Percentiles rank a stretch among this genome's conserved stretches.
These are phyloP conservation scores for Amorpha juglandis DNA, from an alignment of 2,888 invertebrate genomes.

Conservation along the genomic window DNA sequence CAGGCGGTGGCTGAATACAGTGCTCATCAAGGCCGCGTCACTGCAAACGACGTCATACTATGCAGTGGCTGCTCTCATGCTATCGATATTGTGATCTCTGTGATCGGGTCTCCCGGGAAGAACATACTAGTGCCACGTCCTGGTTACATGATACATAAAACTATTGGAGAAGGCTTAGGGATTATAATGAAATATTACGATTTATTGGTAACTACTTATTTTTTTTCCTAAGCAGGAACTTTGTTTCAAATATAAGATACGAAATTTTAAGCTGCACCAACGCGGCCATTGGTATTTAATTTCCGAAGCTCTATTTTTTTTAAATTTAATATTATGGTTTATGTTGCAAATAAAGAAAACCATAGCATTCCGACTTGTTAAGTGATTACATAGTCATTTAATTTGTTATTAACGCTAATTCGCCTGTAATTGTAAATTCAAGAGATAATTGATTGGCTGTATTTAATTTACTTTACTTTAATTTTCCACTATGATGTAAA, in stretches of 20 bases:
- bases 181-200: slow-evolving; percentile 91
- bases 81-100: slow-evolving; percentile 94
- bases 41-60: slow-evolving; percentile 91
- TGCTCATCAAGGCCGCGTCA: slow-evolving; percentile 83
- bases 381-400: no score
- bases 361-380: no score
- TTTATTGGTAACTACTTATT: slow-evolving; percentile 76
- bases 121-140: slow-evolving; percentile 97
- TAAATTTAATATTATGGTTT: background rate
- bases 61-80: slow-evolving; percentile 98
- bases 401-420: background rate
- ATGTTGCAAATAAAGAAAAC: background rate
- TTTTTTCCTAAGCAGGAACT: no score
- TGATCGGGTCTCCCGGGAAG: slow-evolving; percentile 93
- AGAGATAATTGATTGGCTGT: background rate
- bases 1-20: slow-evolving; percentile 94
- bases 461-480: background rate
- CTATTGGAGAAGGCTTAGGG: slow-evolving; percentile 92
- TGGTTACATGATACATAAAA: slow-evolving; percentile 95
- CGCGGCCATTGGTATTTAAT: background rate
- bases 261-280: no score
- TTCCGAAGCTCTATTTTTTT: no score
- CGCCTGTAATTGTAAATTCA: background rate
- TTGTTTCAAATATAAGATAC: no score
- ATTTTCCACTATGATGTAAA: background rate